These are phyloP conservation scores for Myzus persicae DNA, from an alignment of 1,140 invertebrate species.

Conservation along the genomic window DNA sequence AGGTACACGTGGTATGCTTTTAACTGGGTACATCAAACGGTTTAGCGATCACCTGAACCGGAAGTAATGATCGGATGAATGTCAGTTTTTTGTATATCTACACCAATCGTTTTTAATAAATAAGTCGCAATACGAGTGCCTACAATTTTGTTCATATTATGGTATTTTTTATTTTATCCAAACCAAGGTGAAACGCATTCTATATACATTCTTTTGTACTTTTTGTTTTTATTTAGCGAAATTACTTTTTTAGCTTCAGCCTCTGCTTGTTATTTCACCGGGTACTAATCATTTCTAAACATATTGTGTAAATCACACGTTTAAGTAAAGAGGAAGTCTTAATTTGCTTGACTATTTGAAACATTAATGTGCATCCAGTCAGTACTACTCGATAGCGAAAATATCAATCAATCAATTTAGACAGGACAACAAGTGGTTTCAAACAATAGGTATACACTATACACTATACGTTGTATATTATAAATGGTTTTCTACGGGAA, in stretches of 20 bases:
- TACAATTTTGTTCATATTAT: no score
- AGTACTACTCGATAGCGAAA: background rate
- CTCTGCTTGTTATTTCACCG: background rate
- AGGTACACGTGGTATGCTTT: no score
- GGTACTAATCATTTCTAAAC: background rate
- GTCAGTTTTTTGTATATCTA: no score
- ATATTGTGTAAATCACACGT: background rate
- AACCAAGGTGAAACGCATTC: background rate
- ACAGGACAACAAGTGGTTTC: background rate
- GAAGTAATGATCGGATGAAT: no score
- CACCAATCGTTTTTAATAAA: no score
- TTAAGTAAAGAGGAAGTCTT: background rate
- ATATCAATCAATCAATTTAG: background rate
- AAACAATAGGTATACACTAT: no score
- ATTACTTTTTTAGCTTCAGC: background rate
- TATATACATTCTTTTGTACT: background rate
- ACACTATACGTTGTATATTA: background rate
- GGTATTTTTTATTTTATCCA: background rate
- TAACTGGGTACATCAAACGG: background rate
- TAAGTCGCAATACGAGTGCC: no score
- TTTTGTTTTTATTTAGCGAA: background rate
- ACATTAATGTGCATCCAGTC: background rate
- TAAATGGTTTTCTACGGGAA: background rate
- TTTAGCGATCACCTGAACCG: background rate
- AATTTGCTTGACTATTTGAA: background rate